phyloP scores from a whole-genome alignment of 2,113 vertebrate species.

The Caretta caretta region DNA sequence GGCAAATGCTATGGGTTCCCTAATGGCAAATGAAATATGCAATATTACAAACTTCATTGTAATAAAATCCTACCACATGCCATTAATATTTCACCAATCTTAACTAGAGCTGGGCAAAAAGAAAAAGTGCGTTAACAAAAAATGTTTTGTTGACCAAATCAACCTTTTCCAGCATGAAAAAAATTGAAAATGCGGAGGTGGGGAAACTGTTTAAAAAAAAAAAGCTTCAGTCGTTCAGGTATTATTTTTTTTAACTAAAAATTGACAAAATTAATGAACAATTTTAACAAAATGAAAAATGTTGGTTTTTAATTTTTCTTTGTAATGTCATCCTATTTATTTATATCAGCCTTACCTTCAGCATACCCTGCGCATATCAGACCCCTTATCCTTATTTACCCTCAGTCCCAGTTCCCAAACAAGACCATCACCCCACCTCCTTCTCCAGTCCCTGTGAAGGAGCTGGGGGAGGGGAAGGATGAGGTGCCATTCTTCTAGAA shows the following conservation, averaged over 20 bases:
- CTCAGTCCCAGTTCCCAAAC: background rate
- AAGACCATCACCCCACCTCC: background rate
- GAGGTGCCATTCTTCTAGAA: background rate
- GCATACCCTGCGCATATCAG: background rate
- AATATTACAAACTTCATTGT: conserved; percentile 2
- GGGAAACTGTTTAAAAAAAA: background rate
- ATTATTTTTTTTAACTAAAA: background rate
- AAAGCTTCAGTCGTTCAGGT: no score
- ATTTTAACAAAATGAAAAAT: background rate
- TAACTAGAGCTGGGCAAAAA: background rate
- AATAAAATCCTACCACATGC: background rate
- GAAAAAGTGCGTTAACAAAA: background rate
- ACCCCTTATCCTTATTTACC: background rate
- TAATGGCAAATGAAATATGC: background rate
- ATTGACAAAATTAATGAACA: background rate
- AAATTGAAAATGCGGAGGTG: no score
- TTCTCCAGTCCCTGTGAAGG: background rate
- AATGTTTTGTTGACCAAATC: background rate
- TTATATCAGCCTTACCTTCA: background rate
- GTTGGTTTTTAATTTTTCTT: background rate
- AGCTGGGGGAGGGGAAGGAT: background rate
- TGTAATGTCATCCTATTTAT: background rate
- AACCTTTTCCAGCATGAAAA: background rate
- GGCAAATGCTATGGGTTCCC: background rate
- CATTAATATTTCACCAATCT: background rate